Base-by-base conservation (phyloP, 1,140 invertebrate genomes). In the Panagrolaimus sp. region DNA sequence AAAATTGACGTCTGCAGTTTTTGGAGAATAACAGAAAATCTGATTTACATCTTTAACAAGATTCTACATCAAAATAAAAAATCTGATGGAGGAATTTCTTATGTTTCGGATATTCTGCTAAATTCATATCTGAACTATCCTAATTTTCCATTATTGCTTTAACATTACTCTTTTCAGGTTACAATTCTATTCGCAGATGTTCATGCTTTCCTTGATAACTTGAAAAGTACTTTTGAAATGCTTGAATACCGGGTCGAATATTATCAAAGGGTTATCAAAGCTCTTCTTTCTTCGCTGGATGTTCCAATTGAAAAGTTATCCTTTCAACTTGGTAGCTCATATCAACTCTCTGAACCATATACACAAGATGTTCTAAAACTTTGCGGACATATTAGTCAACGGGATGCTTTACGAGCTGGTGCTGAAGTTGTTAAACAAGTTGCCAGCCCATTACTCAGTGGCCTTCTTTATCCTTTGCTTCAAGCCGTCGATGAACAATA, bases 361-460 rank as follows among this genome's bases (percentile, higher is more conserved):
- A 96, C 95, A n/a, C 86, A 95, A 69, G 96, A 99, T 88, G 89
- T 98, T 0, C 96, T 98, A 85, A 88, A 89, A 78, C 85, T 99
- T 70, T 89, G 89, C 71, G 94, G 93, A 28, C 80, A 95, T 62
- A 91, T 98, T 26, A 96, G 94, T 47, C 92, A 97, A 76, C 94
- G 98, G 85, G 96, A 99, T 88, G 95, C 96, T 0, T 93, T 92
- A 83, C 98, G 98, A 86, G 96, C 96, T 68, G 96, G 96, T 44
- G 94, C 96, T 46, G 96, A 99, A 88, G 96, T 99, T 48, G 95
- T 99, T 0, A 99, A 99, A 84, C 95, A 98, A 87, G 91, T 97
- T 32, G 91, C 93, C 63, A 90, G 94, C 87, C 94, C 96, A 1
- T 85, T 97, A 38, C 85, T 99, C 0, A 96, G 94, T 83, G 94